Conservation (phyloP, 35 echinoderm and acorn worm species). For the Lytechinus pictus region DNA sequence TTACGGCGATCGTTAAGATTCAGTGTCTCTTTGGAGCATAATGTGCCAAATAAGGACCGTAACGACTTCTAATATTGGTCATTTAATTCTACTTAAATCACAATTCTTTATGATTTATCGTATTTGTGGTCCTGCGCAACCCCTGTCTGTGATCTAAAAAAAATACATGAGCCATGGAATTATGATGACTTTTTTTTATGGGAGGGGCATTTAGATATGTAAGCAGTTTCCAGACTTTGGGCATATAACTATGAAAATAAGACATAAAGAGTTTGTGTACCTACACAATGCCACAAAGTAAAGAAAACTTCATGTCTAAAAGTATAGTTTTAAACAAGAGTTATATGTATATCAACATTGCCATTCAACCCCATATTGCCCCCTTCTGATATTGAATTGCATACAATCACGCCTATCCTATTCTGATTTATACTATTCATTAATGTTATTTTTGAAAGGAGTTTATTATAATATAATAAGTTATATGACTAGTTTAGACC, state of each 20-base stretch:
- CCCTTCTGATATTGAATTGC: neutral
- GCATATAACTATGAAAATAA: neutral
- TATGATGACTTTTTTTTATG: neutral
- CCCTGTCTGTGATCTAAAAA: no score
- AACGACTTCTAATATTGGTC: neutral
- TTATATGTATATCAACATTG: neutral
- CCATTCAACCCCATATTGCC: neutral
- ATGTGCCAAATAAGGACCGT: neutral
- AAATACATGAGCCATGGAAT: neutral
- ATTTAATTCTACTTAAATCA: neutral
- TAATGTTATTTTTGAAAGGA: no score
- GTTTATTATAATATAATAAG: no score
- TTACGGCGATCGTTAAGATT: neutral
- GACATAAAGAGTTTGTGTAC: neutral
- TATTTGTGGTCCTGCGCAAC: neutral
- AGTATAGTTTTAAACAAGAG: no score
- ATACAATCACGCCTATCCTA: neutral
- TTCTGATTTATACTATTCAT: no score
- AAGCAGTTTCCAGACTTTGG: neutral
- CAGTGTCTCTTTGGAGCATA: neutral
- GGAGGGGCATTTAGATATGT: no score
- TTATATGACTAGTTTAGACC: no score
- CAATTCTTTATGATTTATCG: neutral
- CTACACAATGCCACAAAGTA: neutral
- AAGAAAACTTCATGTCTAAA: no score